A percentile compares a stretch with the other conserved stretches of the same genome.
phyloP scores from a whole-genome alignment of 2,888 invertebrate species.

The Megamerina dolium region DNA sequence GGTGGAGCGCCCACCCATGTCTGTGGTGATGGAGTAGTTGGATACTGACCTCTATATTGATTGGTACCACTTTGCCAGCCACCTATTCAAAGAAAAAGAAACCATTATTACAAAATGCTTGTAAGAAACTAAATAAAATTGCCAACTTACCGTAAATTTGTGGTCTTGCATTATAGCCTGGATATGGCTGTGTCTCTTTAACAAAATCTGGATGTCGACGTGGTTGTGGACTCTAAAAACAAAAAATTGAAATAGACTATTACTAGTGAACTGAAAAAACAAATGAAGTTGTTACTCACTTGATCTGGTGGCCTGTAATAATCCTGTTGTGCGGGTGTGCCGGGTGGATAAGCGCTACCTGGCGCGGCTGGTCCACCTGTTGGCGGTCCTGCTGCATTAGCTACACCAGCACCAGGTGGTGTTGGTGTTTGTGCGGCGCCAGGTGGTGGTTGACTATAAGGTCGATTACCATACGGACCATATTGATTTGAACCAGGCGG shows the following conservation, averaged over 20 bases:
- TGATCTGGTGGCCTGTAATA: constrained; percentile 53
- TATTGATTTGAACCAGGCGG: constrained; percentile 50
- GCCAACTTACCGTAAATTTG: constrained; percentile 61
- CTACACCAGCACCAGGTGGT: constrained; percentile 43
- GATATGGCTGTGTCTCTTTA: constrained; percentile 65
- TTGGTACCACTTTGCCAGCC: constrained; percentile 60
- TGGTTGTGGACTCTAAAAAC: constrained; percentile 62
- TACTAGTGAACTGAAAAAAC: not conserved
- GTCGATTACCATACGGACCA: constrained; percentile 44
- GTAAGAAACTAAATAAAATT: too few relatives aligned
- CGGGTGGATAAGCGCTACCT: constrained; percentile 47
- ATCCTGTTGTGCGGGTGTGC: constrained; percentile 53
- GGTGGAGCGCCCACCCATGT: constrained; percentile 44
- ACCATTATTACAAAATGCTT: not conserved
- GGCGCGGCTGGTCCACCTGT: constrained; percentile 49
- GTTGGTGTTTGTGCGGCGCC: constrained; percentile 53
- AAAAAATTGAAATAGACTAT: constrained; percentile 23
- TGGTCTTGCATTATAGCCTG: constrained; percentile 61
- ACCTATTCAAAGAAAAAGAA: constrained; percentile 33
- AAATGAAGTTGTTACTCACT: constrained; percentile 26
- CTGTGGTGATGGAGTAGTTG: constrained; percentile 43
- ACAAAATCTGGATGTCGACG: constrained; percentile 78
- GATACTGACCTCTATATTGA: constrained; percentile 51
- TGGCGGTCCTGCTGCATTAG: constrained; percentile 36
- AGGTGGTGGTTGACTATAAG: constrained; percentile 48